These are phyloP conservation scores for Monochamus alternatus DNA, from an alignment of 2,888 invertebrate species.

Conservation along the genomic window DNA sequence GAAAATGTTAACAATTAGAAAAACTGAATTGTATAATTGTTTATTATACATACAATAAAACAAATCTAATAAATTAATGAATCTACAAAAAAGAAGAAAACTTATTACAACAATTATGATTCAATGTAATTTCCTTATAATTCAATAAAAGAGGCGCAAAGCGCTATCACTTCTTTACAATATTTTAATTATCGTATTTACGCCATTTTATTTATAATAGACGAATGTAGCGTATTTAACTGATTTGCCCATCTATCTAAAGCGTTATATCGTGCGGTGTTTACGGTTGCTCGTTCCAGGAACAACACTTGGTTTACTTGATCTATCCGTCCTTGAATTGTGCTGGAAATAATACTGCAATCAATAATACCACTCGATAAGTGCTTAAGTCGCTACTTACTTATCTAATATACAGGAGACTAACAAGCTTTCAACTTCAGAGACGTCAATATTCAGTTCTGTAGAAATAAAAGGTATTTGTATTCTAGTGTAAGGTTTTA, in stretches of 20 bases:
- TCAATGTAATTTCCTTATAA: constrained; percentile 28
- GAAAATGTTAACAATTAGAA: constrained; percentile 41
- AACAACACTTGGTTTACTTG: constrained; percentile 96
- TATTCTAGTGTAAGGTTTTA: constrained; percentile 98
- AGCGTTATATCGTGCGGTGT: constrained; percentile 91
- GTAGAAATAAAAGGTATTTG: constrained; percentile 98
- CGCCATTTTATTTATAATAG: constrained; percentile 93
- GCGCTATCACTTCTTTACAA: constrained; percentile 41
- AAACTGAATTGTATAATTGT: constrained; percentile 29
- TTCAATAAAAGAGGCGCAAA: constrained; percentile 38
- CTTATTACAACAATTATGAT: constrained; percentile 30
- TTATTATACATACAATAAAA: constrained; percentile 33
- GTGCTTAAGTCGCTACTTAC: constrained; percentile 73
- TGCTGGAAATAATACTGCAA: constrained; percentile 72
- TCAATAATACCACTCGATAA: background rate
- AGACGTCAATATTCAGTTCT: constrained; percentile 92
- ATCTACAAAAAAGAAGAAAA: constrained; percentile 26
- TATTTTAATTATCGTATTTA: constrained; percentile 51
- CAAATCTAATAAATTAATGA: constrained; percentile 36
- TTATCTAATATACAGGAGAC: constrained; percentile 98
- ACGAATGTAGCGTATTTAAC: constrained; percentile 88
- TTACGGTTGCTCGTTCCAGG: constrained; percentile 84
- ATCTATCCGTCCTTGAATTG: constrained; percentile 90
- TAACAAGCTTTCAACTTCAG: constrained; percentile 95
- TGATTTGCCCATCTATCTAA: constrained; percentile 97